These are phyloP conservation scores for Gymnothorax javanicus DNA, from an alignment of 2,797 vertebrate genomes.

Conservation along the genomic window DNA sequence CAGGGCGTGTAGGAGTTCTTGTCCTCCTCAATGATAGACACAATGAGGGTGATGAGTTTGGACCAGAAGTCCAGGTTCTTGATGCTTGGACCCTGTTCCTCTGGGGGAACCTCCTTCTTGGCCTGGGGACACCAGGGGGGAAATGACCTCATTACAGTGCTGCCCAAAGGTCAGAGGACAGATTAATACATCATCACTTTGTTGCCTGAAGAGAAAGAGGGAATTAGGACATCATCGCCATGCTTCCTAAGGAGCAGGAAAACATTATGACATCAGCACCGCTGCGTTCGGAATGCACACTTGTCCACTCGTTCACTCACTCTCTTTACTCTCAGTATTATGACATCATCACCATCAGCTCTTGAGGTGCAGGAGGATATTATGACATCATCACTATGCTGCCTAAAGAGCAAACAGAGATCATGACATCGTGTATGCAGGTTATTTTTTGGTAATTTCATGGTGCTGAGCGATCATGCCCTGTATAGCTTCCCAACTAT, in stretches of 20 bases:
- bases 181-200: background rate
- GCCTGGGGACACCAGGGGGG: slow-evolving; percentile 64
- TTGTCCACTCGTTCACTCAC: too few relatives aligned
- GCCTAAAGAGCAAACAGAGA: background rate
- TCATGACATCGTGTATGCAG: too few relatives aligned
- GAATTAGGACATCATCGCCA: slow-evolving; percentile 83
- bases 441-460: too few relatives aligned
- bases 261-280: background rate
- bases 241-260: background rate
- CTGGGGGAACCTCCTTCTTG: slow-evolving; percentile 89
- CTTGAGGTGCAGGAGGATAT: background rate
- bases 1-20: slow-evolving; percentile 97
- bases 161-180: slow-evolving; percentile 5
- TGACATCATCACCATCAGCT: slow-evolving; percentile 67
- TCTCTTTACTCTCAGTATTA: slow-evolving; percentile 61
- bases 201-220: slow-evolving; percentile 65
- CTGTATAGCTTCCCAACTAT: too few relatives aligned
- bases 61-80: slow-evolving; percentile 98
- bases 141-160: background rate
- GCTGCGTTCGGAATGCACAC: too few relatives aligned
- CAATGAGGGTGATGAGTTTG: slow-evolving; percentile 95
- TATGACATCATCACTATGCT: background rate
- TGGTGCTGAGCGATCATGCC: too few relatives aligned
- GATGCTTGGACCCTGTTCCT: slow-evolving; percentile 92
- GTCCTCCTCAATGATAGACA: slow-evolving; percentile 97